Evolutionary conservation across 2,888 invertebrate genomes (phyloP), one percentile per base, ranked within the genome.

Genomic region (Perizoma flavofasciatum): DNA sequence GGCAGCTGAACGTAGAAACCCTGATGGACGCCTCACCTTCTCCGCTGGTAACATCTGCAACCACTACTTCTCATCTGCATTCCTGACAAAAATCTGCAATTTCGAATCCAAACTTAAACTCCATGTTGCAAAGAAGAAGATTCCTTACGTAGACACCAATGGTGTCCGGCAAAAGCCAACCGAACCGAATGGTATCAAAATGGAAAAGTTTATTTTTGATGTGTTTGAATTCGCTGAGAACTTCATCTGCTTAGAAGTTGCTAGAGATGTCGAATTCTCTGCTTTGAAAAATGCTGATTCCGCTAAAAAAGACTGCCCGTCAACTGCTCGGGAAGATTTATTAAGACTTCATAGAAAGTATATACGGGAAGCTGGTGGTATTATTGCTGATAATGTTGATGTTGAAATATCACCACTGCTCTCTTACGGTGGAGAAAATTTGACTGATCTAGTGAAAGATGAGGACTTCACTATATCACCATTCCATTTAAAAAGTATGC

Each of bases 131-230:
- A 97, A 97, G 80, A 99, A 99, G 92, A 99, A 99, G 91, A 99
- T 99, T 68, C 96, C 98, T 0, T 96, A 94, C 72, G 92, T 98
- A 0, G 95, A 97, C 78, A 92, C 93, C 1, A 91, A 94, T 6
- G 97, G 97, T 4, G 89, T 94, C 11, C 92, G 94, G 49, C 92
- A 95, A 43, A 95, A 94, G 66, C 99, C 99, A 0, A 93, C 94
- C 0, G 94, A 94, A 63, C 95, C 98, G 0, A 99, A 99, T 75
- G 99, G 99, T 7, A 97, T 99, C 68, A 99, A 99, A 92, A 96
- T 99, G 88, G 99, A 99, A 81, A 99, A 99, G 85, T 99, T 99
- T 83, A 97, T 99, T 7, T 99, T 99, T 83, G 99, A 99, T 85
- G 98, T 99, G 0, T 99, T 99, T 80, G 96, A 96, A 77, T 98